phyloP scores from a whole-genome alignment of 2,888 invertebrate species.

The Mythimna lalbum region DNA sequence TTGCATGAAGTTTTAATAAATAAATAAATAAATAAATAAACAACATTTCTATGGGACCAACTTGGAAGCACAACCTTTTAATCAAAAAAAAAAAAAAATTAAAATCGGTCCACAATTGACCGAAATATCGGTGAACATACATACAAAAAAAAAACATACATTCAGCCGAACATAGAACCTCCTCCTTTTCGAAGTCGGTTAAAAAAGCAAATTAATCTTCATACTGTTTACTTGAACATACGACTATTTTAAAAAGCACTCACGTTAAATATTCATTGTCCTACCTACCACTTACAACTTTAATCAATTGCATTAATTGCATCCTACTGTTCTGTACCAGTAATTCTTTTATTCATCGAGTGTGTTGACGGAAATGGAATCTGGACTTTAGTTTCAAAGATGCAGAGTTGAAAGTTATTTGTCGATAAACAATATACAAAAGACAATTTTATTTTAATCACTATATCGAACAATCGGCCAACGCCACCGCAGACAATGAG shows the following conservation, averaged over 20 bases:
- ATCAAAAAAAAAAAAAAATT: too few relatives aligned
- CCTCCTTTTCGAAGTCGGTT: too few relatives aligned
- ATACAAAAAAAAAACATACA: too few relatives aligned
- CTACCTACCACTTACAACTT: constrained; percentile 68
- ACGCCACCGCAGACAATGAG: constrained; percentile 77
- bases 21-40: too few relatives aligned
- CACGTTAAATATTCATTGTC: constrained; percentile 51
- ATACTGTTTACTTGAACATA: constrained; percentile 10
- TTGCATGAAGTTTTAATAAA: too few relatives aligned
- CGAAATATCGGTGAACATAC: too few relatives aligned
- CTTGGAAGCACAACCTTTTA: too few relatives aligned
- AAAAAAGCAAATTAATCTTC: constrained; percentile 11
- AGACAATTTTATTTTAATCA: constrained; percentile 80
- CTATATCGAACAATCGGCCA: constrained; percentile 78
- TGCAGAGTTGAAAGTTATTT: constrained; percentile 40
- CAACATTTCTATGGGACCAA: too few relatives aligned
- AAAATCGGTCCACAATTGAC: too few relatives aligned
- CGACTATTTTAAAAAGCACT: constrained; percentile 41
- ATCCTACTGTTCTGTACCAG: constrained; percentile 67
- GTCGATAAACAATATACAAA: constrained; percentile 49
- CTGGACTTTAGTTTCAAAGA: background rate
- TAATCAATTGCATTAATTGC: constrained; percentile 80
- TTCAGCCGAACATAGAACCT: too few relatives aligned
- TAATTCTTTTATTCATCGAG: constrained; percentile 59
- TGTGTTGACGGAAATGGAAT: background rate